Conservation (phyloP, 2,888 invertebrate genomes). For the Sarcophaga carnaria region DNA sequence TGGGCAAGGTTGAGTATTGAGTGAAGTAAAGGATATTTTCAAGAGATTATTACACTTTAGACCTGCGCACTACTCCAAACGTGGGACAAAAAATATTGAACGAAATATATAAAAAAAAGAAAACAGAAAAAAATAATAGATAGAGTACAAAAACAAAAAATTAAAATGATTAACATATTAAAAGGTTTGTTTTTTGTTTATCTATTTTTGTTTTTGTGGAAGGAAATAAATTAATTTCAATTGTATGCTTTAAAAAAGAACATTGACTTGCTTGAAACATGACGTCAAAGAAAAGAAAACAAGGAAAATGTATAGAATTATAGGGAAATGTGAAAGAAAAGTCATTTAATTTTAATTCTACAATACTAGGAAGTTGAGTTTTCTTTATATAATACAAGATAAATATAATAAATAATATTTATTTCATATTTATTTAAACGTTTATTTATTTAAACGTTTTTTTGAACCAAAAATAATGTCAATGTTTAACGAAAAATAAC, state of each 20-base stretch:
- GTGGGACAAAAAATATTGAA: constrained; percentile 12
- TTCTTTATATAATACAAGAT: neutral
- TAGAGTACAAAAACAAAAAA: neutral
- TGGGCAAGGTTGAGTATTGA: constrained; percentile 53
- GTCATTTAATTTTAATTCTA: neutral
- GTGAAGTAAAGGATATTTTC: constrained; percentile 31
- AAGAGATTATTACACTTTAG: constrained; percentile 11
- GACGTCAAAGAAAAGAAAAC: no score
- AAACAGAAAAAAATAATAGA: neutral
- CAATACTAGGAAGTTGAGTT: neutral
- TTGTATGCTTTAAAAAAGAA: neutral
- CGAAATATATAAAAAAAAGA: neutral
- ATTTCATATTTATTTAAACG: no score
- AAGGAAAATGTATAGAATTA: no score
- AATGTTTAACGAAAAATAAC: no score
- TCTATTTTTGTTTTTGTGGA: neutral
- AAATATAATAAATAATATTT: no score
- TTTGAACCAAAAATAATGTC: no score
- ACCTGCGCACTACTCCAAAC: constrained; percentile 35
- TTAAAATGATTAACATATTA: neutral
- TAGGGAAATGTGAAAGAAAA: no score
- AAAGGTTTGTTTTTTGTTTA: constrained; percentile 5
- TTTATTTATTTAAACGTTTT: no score
- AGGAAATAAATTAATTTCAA: constrained; percentile 20
- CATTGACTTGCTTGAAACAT: no score